These are phyloP conservation scores for Eilema caniola DNA, from an alignment of 2,888 invertebrate genomes.

Conservation along the genomic window DNA sequence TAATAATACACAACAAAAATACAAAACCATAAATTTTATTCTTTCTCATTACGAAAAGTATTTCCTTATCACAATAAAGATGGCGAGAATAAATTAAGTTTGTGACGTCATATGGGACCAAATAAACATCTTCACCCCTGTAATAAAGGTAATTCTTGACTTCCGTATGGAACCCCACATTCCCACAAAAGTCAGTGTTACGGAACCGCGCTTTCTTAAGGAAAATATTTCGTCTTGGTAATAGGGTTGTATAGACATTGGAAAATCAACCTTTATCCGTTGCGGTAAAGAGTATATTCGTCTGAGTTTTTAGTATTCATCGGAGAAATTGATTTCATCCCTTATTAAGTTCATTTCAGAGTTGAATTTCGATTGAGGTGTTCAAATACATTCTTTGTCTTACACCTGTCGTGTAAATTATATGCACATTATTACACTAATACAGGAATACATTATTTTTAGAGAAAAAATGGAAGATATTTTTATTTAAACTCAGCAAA, in stretches of 20 bases:
- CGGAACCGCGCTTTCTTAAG: conserved; percentile 60
- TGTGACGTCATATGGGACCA: conserved; percentile 21
- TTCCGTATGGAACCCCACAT: conserved; percentile 61
- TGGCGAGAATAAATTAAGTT: conserved; percentile 23
- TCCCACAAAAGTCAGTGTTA: conserved; percentile 65
- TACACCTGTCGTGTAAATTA: conserved; percentile 46
- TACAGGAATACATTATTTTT: conserved; percentile 9
- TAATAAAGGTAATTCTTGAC: conserved; percentile 53
- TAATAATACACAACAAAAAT: too few relatives aligned
- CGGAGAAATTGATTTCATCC: not conserved
- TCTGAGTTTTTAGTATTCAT: not conserved
- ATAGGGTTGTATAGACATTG: not conserved
- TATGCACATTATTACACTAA: conserved; percentile 28
- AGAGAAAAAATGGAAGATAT: not conserved
- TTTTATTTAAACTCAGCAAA: not conserved
- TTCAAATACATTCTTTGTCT: not conserved
- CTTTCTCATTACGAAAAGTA: not conserved
- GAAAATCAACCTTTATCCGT: conserved; percentile 2
- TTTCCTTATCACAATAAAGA: conserved; percentile 11
- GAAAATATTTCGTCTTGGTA: conserved; percentile 33
- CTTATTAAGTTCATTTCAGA: accelerated
- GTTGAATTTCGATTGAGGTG: not conserved
- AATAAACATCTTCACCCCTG: conserved; percentile 32
- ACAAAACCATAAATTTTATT: not conserved
- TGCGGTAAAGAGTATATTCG: not conserved